Percentiles rank a stretch among this genome's conserved stretches.
These are phyloP conservation scores for Nesoenas mayeri DNA, from an alignment of 2,113 vertebrate genomes.

Conservation along the genomic window DNA sequence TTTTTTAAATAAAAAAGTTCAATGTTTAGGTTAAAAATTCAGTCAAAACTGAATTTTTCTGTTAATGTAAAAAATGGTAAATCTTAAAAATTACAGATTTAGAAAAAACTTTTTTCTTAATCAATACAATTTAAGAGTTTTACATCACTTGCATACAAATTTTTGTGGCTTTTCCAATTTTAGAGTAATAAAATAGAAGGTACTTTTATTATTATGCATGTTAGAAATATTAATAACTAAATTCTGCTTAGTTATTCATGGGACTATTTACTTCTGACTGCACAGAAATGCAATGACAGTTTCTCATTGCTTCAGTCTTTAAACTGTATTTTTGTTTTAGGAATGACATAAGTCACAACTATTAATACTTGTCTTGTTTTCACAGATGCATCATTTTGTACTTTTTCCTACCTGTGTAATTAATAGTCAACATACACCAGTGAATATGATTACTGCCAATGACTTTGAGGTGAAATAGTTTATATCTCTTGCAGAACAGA, in stretches of 20 bases:
- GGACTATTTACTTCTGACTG: neutral
- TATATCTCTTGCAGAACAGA: neutral
- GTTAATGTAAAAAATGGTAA: neutral
- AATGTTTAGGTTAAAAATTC: neutral
- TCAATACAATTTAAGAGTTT: neutral
- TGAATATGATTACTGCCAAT: neutral
- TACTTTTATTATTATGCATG: neutral
- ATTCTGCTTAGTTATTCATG: neutral
- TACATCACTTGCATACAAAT: neutral
- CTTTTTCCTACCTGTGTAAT: neutral
- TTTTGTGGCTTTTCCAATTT: neutral
- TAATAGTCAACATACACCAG: neutral
- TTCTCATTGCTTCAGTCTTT: neutral
- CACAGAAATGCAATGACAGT: neutral
- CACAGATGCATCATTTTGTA: rapidly evolving
- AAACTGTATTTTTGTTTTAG: neutral
- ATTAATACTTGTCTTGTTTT: neutral
- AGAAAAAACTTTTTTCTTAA: neutral
- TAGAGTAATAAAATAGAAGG: neutral
- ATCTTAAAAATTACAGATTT: neutral
- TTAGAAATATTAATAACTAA: neutral
- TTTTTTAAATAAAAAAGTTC: neutral
- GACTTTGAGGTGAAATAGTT: neutral
- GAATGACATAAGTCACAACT: neutral
- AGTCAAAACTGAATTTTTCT: neutral